A percentile compares a stretch with the other conserved stretches of the same genome.
Evolutionary conservation across 2,797 vertebrate genomes (phyloP).

Genomic region (Rhadinocentrus ornatus): DNA sequence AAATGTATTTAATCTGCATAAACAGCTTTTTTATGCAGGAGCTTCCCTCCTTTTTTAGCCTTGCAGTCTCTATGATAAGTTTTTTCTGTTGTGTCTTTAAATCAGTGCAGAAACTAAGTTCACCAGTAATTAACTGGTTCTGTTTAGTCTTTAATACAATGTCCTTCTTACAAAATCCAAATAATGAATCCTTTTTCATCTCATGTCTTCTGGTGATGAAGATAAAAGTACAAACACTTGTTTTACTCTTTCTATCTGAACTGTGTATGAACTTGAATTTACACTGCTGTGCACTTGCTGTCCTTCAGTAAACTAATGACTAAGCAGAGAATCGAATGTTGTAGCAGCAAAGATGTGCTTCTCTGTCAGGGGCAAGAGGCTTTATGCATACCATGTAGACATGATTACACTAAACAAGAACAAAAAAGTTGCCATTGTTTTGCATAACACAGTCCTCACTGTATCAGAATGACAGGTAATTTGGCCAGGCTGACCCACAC

Average conservation of each 20-base stretch:
- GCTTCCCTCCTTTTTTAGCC: neutral
- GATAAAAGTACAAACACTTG: neutral
- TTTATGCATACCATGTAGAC: slow-evolving; percentile 4
- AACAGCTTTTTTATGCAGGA: too few species aligned
- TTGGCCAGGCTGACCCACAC: neutral
- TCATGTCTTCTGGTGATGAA: too few species aligned
- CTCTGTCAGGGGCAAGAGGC: neutral
- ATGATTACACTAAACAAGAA: neutral
- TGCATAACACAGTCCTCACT: neutral
- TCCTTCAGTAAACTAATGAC: slow-evolving; percentile 2
- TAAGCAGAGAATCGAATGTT: neutral
- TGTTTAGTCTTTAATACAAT: neutral
- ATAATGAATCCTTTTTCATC: too few species aligned
- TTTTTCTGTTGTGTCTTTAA: neutral
- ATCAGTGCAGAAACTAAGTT: neutral
- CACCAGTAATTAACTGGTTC: neutral
- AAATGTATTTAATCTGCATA: too few species aligned
- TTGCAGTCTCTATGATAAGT: neutral
- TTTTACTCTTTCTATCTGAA: neutral
- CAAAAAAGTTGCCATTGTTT: neutral
- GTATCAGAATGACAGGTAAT: neutral
- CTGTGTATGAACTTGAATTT: slow-evolving; percentile 30
- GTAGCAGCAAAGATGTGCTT: neutral
- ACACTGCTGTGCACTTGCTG: slow-evolving; percentile 9
- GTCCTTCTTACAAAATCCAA: neutral